These are phyloP conservation scores for Loripinus fragilis DNA, from an alignment of 2,888 invertebrate genomes.

Conservation along the genomic window DNA sequence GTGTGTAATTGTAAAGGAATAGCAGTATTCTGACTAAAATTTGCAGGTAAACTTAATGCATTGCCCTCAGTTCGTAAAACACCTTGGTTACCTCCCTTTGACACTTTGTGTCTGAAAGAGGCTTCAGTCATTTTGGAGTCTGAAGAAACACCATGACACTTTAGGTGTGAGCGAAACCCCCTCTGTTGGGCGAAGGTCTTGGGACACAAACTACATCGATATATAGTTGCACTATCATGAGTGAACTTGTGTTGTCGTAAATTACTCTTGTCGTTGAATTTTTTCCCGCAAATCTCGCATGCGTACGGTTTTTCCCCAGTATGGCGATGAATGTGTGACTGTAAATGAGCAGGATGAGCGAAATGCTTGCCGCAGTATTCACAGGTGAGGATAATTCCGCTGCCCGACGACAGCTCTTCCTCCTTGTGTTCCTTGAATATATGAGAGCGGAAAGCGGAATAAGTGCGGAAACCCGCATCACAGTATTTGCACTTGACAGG, in stretches of 20 bases:
- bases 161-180: not conserved
- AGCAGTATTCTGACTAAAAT: not conserved
- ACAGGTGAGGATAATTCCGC: not conserved
- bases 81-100: not conserved
- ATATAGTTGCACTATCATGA: not conserved
- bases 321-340: not conserved
- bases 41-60: not conserved
- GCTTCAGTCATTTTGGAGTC: not conserved
- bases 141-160: not conserved
- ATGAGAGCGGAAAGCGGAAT: not conserved
- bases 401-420: not conserved
- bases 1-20: not conserved
- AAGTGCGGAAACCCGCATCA: not conserved
- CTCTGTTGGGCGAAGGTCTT: not conserved
- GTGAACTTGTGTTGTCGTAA: constrained; percentile 3
- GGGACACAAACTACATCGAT: not conserved
- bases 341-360: not conserved
- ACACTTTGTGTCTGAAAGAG: not conserved
- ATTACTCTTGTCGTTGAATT: not conserved
- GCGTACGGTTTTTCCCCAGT: not conserved
- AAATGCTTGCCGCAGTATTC: not conserved
- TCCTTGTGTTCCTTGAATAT: constrained; percentile 8
- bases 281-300: constrained; percentile 3
- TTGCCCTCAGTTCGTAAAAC: not conserved
- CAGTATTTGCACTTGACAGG: constrained; percentile 8